Evolutionary conservation across 2,797 vertebrate species (phyloP), one percentile per base, ranked within the genome.

Genomic region (Galago senegalensis): DNA sequence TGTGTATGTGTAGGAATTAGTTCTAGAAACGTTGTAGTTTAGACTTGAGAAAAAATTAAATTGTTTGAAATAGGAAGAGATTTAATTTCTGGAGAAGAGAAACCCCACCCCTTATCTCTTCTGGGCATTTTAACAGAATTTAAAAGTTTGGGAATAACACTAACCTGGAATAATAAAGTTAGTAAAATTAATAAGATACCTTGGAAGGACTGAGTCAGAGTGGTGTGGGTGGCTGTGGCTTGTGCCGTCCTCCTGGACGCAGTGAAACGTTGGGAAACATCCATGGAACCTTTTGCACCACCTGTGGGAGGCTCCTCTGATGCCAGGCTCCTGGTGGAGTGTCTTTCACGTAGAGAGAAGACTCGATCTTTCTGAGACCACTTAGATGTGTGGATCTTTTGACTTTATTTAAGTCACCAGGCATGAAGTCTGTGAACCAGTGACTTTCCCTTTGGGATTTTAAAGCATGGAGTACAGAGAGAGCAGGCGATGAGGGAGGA

Each of bases 31-130:
- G 46, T 5, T 60, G 13, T 11, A 65, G 80, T 82, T 49, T 76
- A 80, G 70, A 85, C 37, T 43, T 65, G 65, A n/a, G 81, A 80
- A 83, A 88, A 69, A 31, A 81, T 27, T 29, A 27, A 40, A 21
- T 76, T 58, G 53, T 89, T 67, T 58, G 65, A 58, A 56, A 61
- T 63, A 29, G 63, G 77, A 79, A 37, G 49, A 70, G 34, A 43
- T 69, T 70, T 76, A 70, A 61, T 56, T 43, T 67, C 10, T 73
- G 34, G 37, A 46, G 23, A 75, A 75, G 58, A 84, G 12, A 65
- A 86, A 37, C 37, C 29, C 6, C 34, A 73, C 23, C 56, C 49
- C 40, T 21, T 27, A 5, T 65, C 43, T 83, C 13, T 29, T 65
- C 43, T 27, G 84, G 72, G 4, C 29, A 43, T n/a, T 85, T 69